Base-by-base conservation (phyloP, 2,797 vertebrate genomes). In the Garrulus glandarius region DNA sequence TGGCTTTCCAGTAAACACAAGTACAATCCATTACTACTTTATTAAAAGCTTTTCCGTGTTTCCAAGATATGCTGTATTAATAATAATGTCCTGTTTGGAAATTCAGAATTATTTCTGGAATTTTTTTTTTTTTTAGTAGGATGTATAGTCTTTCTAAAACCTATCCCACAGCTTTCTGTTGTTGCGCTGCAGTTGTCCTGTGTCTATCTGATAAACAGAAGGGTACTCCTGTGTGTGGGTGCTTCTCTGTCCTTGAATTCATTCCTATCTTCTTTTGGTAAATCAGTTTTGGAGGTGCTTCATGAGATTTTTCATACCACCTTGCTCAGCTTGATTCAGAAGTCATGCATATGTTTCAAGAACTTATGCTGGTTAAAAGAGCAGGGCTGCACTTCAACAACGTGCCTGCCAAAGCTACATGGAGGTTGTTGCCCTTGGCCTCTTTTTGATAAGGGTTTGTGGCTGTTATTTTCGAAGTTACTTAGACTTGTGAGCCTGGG, bases 331-430 rank as follows among this genome's bases (percentile, higher is more conserved):
- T 74, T 24, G 15, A 59, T 70, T 70, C 26, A 32, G 52, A 49
- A 49, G 34, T 43, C 34, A 17, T n/a, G 23, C 5, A 2, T 41
- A 0, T 36, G 9, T 64, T 56, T 68, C 26, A 61, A 22, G 86
- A 69, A 11, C 22, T 76, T 49, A 1, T 0, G 13, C 9, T 9
- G 6, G 26, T 69, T 60, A 55, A 24, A 47, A 44, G 77, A 57
- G 16, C 3, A 30, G 39, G 55, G 5, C 67, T 81, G 36, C 29
- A 39, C 22, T 71, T 53, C 18, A 46, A 24, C 0, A 4, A 15
- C 0, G 0, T 0, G 0, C 30, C 46, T 57, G 43, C 29, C 56
- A 52, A 82, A 91, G 56, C 44, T 53, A 5, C 53, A 10, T 6
- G 0, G 7, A 57, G 53, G 75, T 84, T 3, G 0, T 83, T 83